Conservation (phyloP, 2,888 invertebrate species). For the Leptogaster cylindrica region DNA sequence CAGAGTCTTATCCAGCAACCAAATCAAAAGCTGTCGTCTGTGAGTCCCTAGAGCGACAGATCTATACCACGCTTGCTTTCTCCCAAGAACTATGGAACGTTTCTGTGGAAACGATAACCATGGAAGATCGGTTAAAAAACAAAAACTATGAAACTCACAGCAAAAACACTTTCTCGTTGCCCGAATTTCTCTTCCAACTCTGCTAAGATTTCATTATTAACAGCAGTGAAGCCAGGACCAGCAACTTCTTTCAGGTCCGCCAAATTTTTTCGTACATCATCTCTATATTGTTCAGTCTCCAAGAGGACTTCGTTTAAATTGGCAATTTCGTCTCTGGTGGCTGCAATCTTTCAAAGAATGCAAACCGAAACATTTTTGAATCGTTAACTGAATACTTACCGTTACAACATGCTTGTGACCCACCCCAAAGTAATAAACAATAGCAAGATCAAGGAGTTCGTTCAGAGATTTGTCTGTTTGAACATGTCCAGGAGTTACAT, state of each 20-base stretch:
- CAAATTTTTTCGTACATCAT: slow-evolving; percentile 57
- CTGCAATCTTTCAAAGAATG: slow-evolving; percentile 52
- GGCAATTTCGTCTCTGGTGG: slow-evolving; percentile 60
- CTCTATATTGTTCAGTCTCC: slow-evolving; percentile 59
- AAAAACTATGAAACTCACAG: slow-evolving; percentile 50
- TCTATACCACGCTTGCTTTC: slow-evolving; percentile 72
- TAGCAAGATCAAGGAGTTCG: slow-evolving; percentile 58
- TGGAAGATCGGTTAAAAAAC: slow-evolving; percentile 3
- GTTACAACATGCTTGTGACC: slow-evolving; percentile 62
- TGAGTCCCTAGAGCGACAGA: slow-evolving; percentile 67
- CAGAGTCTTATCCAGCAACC: slow-evolving; percentile 65
- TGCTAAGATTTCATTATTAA: slow-evolving; percentile 55
- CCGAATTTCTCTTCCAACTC: slow-evolving; percentile 57
- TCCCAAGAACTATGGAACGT: slow-evolving; percentile 66
- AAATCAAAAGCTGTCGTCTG: slow-evolving; percentile 65
- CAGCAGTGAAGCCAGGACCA: slow-evolving; percentile 55
- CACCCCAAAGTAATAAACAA: slow-evolving; percentile 60
- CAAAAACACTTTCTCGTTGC: slow-evolving; percentile 59
- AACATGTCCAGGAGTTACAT: slow-evolving; percentile 54
- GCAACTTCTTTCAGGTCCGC: slow-evolving; percentile 55
- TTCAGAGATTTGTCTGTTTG: slow-evolving; percentile 54
- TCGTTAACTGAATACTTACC: slow-evolving; percentile 47
- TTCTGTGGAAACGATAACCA: slow-evolving; percentile 52
- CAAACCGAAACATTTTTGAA: background rate
- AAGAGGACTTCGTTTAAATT: slow-evolving; percentile 57